These are phyloP conservation scores for Microtus montanus DNA, from an alignment of 2,113 vertebrate species.

Conservation along the genomic window DNA sequence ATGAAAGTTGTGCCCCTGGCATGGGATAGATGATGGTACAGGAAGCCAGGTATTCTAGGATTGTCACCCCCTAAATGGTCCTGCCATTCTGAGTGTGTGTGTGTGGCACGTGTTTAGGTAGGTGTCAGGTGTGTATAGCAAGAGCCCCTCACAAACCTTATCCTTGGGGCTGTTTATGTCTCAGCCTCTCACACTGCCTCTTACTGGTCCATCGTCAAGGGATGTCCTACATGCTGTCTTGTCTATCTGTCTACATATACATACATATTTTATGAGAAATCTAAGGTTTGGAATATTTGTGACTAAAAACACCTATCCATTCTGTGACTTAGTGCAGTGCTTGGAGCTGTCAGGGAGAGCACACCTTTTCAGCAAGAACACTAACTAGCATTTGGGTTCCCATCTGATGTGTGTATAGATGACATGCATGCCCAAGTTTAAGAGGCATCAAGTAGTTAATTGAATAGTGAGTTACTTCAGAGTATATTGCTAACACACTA, in stretches of 20 bases:
- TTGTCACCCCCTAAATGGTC: not conserved
- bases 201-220: not conserved
- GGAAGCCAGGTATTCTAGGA: not conserved
- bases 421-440: not conserved
- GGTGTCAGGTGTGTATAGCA: not conserved
- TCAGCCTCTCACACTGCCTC: not conserved
- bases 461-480: not conserved
- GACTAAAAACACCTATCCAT: not conserved
- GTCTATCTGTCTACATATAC: too few relatives aligned
- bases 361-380: not conserved
- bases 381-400: not conserved
- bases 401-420: not conserved
- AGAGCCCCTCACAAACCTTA: not conserved
- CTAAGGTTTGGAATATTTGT: not conserved
- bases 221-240: not conserved
- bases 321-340: not conserved
- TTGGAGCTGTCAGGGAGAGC: not conserved
- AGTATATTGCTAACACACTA: not conserved
- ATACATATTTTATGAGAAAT: not conserved
- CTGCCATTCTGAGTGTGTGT: not conserved
- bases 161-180: not conserved
- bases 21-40: not conserved
- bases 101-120: not conserved
- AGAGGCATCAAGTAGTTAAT: not conserved
- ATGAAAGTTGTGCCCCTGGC: not conserved